These are phyloP conservation scores for Ispidina picta DNA, from an alignment of 2,797 vertebrate genomes.

Conservation along the genomic window DNA sequence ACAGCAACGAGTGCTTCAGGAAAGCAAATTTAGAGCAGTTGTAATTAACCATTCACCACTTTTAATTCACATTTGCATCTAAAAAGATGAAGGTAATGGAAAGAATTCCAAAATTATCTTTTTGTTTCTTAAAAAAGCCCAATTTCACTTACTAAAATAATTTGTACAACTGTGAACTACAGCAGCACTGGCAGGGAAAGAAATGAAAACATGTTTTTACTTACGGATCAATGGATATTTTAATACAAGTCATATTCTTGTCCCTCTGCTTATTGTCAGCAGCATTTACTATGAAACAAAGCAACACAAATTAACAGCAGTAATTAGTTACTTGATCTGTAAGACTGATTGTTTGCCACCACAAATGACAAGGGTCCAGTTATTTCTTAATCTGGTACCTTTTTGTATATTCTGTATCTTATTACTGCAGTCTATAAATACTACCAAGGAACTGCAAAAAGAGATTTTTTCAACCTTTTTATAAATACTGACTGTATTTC, in stretches of 20 bases:
- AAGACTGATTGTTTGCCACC: background rate
- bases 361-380: background rate
- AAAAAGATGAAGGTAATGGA: background rate
- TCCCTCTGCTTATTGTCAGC: constrained; percentile 99
- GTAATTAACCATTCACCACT: background rate
- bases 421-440: background rate
- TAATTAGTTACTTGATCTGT: background rate
- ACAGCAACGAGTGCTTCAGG: background rate
- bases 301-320: constrained; percentile 65
- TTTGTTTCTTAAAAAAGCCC: background rate
- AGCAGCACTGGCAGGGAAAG: background rate
- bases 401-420: background rate
- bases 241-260: constrained; percentile 96
- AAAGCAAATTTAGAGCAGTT: background rate
- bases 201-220: constrained; percentile 73
- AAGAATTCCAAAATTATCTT: background rate
- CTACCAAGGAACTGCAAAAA: background rate
- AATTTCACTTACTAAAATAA: background rate
- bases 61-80: background rate
- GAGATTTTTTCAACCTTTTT: background rate
- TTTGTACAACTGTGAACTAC: background rate
- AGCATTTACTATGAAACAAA: constrained; percentile 89
- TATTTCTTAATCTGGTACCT: background rate
- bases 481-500: background rate
- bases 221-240: constrained; percentile 98